These are phyloP conservation scores for Pangasius macronema DNA, from an alignment of 2,797 vertebrate species.

Conservation along the genomic window DNA sequence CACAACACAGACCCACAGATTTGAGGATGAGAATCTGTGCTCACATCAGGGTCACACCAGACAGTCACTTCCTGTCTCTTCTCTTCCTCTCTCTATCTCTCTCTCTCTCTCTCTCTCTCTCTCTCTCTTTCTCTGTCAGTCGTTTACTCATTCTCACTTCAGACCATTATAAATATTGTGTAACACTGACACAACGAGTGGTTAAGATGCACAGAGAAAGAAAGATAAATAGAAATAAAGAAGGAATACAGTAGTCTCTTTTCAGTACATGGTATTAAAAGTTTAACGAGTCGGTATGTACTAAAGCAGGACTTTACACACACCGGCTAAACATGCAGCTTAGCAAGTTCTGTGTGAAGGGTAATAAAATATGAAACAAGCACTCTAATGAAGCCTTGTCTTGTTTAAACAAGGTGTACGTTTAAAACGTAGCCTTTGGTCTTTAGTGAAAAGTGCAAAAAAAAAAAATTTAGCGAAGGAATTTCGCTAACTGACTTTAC, in stretches of 20 bases:
- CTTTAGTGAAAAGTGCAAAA: background rate
- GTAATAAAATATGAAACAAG: slow-evolving; percentile 9
- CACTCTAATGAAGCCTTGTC: background rate
- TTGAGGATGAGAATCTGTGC: slow-evolving; percentile 21
- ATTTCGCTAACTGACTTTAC: background rate
- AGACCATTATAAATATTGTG: background rate
- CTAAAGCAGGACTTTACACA: background rate
- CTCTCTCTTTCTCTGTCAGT: background rate
- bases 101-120: slow-evolving; percentile 1
- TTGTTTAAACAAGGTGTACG: background rate
- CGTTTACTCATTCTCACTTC: background rate
- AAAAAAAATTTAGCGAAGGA: background rate
- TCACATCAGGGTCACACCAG: slow-evolving; percentile 34
- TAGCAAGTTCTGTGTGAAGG: background rate
- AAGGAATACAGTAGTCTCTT: too few relatives aligned
- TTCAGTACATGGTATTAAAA: background rate
- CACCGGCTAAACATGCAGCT: background rate
- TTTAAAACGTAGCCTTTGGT: background rate
- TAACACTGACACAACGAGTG: background rate
- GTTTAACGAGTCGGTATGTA: background rate
- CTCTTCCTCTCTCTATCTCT: slow-evolving; percentile 8
- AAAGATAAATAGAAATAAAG: background rate
- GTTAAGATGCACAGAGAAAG: background rate
- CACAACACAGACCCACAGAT: slow-evolving; percentile 12
- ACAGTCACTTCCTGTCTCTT: slow-evolving; percentile 35